Evolutionary conservation across 2,113 vertebrate species (phyloP).

Genomic region (Bombycilla garrulus): DNA sequence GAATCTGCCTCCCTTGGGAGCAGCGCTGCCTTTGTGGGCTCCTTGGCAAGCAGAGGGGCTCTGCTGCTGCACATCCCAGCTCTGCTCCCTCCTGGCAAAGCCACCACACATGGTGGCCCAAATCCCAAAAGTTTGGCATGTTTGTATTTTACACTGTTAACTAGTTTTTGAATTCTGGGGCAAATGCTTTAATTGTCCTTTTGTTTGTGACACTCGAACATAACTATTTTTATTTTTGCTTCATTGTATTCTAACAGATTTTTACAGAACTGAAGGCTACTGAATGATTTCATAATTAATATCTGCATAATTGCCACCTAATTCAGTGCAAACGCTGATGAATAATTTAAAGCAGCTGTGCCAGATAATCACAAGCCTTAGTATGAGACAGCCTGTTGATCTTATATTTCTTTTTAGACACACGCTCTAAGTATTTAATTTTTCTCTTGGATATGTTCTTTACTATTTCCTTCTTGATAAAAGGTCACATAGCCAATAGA

Average conservation of each 20-base stretch:
- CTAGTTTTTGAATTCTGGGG: neutral
- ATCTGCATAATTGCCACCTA: slow-evolving; percentile 41
- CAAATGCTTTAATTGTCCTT: neutral
- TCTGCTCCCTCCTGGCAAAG: neutral
- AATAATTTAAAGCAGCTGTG: slow-evolving; percentile 50
- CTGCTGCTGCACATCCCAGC: accelerated
- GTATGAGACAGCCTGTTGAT: slow-evolving; percentile 36
- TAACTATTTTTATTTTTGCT: neutral
- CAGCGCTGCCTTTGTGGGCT: accelerated
- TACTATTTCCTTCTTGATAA: neutral
- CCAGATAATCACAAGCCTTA: slow-evolving; percentile 35
- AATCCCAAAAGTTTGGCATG: neutral
- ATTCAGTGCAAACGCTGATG: neutral
- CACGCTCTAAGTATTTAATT: neutral
- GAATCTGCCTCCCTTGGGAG: neutral
- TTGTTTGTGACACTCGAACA: neutral
- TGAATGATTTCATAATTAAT: slow-evolving; percentile 46
- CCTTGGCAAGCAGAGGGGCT: neutral
- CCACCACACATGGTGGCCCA: accelerated
- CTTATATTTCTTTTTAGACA: neutral
- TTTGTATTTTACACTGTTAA: neutral
- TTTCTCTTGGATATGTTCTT: neutral
- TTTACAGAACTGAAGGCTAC: slow-evolving; percentile 18
- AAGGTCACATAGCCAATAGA: neutral
- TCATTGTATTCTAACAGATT: slow-evolving; percentile 17